phyloP scores from a whole-genome alignment of 2,888 invertebrate species.

The Nasonia oneida region DNA sequence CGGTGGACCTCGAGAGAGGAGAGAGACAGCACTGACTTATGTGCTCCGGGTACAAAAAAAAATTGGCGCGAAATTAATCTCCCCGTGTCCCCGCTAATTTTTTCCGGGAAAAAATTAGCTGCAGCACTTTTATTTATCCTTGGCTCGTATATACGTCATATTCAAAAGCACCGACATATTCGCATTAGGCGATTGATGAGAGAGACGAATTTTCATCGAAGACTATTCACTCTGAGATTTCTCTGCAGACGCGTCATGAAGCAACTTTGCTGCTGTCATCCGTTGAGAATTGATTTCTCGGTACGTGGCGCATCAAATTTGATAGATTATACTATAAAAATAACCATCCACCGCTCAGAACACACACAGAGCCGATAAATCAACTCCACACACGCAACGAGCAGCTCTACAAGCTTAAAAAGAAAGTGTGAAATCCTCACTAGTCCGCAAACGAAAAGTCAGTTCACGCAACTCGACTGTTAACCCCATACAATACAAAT shows the following conservation, averaged over 20 bases:
- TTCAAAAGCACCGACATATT: conserved; percentile 19
- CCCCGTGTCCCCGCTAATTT: not conserved
- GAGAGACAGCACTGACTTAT: conserved; percentile 48
- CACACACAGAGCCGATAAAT: not conserved
- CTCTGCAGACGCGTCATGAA: no score
- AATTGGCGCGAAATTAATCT: conserved; percentile 51
- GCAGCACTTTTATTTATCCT: conserved; percentile 38
- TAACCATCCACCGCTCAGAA: not conserved
- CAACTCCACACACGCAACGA: not conserved
- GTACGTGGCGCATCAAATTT: not conserved
- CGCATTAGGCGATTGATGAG: not conserved
- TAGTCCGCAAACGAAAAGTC: not conserved
- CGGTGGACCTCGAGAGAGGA: not conserved
- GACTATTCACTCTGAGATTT: not conserved
- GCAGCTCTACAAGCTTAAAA: not conserved
- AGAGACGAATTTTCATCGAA: conserved; percentile 14
- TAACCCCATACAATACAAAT: not conserved
- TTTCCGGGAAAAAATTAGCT: conserved; percentile 51
- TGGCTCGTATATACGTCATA: conserved; percentile 5
- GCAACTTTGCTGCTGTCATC: not conserved
- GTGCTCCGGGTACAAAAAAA: conserved; percentile 48
- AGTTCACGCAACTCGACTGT: not conserved
- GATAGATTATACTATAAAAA: not conserved
- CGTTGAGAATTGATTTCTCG: not conserved
- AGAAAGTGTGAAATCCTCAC: conserved; percentile 41